Conservation (phyloP, 2,113 vertebrate genomes). For the Corythoichthys intestinalis region DNA sequence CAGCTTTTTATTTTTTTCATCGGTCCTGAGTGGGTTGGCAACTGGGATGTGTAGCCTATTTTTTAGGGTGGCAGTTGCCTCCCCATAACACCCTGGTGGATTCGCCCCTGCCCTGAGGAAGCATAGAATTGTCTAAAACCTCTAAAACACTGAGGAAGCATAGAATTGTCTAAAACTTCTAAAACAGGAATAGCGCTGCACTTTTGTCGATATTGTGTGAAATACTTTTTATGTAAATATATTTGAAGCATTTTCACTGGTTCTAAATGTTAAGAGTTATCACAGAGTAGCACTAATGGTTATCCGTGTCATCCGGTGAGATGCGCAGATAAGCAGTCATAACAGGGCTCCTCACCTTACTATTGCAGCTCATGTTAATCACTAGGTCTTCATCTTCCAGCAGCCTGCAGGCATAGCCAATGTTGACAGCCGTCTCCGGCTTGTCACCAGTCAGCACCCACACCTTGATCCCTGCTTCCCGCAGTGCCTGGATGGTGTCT, state of each 20-base stretch:
- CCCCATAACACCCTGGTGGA: too few species aligned
- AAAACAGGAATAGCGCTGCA: not conserved
- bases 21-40: too few species aligned
- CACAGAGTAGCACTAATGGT: not conserved
- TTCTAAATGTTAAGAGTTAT: not conserved
- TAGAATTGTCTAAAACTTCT: not conserved
- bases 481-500: constrained; percentile 82
- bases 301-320: not conserved
- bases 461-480: constrained; percentile 86
- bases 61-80: too few species aligned
- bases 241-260: not conserved
- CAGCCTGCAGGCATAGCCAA: constrained; percentile 88
- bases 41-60: too few species aligned
- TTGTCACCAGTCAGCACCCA: constrained; percentile 98
- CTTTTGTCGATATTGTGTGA: not conserved
- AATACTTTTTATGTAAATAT: not conserved
- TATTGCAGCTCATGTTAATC: constrained; percentile 86
- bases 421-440: constrained; percentile 91
- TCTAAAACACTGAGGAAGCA: too few species aligned
- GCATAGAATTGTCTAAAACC: too few species aligned
- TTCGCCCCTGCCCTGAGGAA: too few species aligned
- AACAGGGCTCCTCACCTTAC: constrained; percentile 73
- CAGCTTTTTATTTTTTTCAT: too few species aligned
- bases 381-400: constrained; percentile 82
- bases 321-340: not conserved